Evolutionary conservation across 2,888 invertebrate species (phyloP).

Genomic region (Epiblema foenella): DNA sequence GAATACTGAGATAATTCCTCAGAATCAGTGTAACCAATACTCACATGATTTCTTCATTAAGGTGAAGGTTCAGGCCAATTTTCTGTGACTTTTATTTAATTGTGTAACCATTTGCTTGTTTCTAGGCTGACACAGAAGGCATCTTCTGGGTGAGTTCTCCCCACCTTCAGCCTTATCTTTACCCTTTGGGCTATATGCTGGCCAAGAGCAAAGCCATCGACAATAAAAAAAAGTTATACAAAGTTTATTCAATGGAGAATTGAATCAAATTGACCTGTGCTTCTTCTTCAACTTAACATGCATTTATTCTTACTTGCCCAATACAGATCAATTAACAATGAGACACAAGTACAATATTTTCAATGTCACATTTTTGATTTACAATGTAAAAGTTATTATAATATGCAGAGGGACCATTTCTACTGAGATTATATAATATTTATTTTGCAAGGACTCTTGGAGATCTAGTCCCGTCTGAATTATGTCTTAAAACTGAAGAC

Average conservation of each 20-base stretch:
- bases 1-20: background rate
- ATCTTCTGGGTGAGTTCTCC: too few species aligned
- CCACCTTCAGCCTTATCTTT: too few species aligned
- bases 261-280: background rate
- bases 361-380: background rate
- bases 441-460: too few species aligned
- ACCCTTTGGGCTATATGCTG: too few species aligned
- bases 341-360: constrained; percentile 2
- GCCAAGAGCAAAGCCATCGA: too few species aligned
- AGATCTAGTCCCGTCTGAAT: too few species aligned
- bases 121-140: too few species aligned
- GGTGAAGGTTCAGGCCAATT: background rate
- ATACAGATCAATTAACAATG: background rate
- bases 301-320: background rate
- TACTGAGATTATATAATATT: background rate
- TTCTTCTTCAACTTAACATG: background rate
- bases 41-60: background rate
- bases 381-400: background rate
- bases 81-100: too few species aligned
- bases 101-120: too few species aligned
- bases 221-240: background rate
- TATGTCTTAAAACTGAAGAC: too few species aligned
- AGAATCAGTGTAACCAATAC: constrained; percentile 22
- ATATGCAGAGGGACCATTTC: background rate
- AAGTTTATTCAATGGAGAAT: background rate